Base-by-base conservation (phyloP, 2,888 invertebrate genomes). In the Nematopogon swammerdamellus region DNA sequence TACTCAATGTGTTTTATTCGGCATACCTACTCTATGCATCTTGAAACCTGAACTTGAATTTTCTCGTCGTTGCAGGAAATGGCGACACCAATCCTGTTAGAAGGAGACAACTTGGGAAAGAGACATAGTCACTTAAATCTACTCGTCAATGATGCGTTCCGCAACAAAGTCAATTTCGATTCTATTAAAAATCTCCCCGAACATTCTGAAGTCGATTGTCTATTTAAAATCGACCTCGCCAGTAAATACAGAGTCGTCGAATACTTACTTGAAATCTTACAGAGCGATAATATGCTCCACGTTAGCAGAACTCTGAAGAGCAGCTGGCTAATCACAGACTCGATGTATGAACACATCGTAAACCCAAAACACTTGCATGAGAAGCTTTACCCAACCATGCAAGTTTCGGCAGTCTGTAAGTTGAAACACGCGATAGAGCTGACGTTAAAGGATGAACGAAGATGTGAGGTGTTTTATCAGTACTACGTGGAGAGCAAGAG, bases 211-310 rank as follows among this genome's bases (percentile, higher is more conserved):
- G 48, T 70, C 10, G 71, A 72, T 51, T 59, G 63, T 49, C 54
- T 73, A 14, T 70, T 67, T 45, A 72, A 71, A 59, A 72, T 73
- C 47, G 65, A 72, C 16, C 54, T 74, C 2, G 72, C 75, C 3
- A 63, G 59, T 10, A 62, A 64, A 53, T 53, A 60, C 17, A 62
- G 56, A 50, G 53, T 70, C 50, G 57, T 66, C 0, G 59, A 68
- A 14, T 74, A 61, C 48, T 64, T 74, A 10, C 19, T 71, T 14
- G 49, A 58, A 18, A 68, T 60, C 48, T 55, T 74, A 20, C 68
- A 68, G 60, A 61, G 67, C 19, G 61, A 64, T 17, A 67, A 72
- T 49, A 64, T 73, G 67, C 54, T 75, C 1, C 70, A 63, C 49
- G 72, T 74, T 0, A 68, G 64, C 53, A 64, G 64, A 60, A 68